Base-by-base conservation (phyloP, 2,888 invertebrate genomes). In the Gnatocerus cornutus region DNA sequence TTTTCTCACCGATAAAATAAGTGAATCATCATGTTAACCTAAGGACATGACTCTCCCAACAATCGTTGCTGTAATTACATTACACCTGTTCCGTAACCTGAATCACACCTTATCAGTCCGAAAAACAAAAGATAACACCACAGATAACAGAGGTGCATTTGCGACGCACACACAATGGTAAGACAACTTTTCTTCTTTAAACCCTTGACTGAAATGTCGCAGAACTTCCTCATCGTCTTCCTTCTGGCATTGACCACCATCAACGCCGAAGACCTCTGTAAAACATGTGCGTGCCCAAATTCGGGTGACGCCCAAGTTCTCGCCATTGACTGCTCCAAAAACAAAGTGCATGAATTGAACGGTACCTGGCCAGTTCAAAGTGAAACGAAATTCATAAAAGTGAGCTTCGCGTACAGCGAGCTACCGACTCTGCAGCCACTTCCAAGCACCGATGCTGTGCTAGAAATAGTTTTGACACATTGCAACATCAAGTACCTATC, bases 381-480 rank as follows among this genome's bases (percentile, higher is more conserved):
- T 43, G 75, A 64, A 3, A 74, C 75, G 7, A 83, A 89, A 61
- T 80, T 87, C 74, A 14, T 59, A 13, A 59, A 13, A 12, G 87
- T 88, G 62, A 87, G 86, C n/a, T 89, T 89, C 80, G 88, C 87
- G 81, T 84, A 87, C 80, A 90, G 89, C 80, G 85, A 86, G 71
- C 86, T 90, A 68, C 83, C 79, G 4, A 86, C 83, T 21, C 9
- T 70, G 14, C 67, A 63, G 39, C 16, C 56, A 13, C 43, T 70
- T 12, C 63, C 70, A 4, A 9, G 6, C 3, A 52, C 63, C 78
- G 0, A 85, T 3, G 86, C 86, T 27, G 82, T 79, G 58, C 82
- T 88, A 5, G 86, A 87, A n/a, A 81, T 90, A 73, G 86, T 84
- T 67, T 87, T 89, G 76, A 86, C 87, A 71, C 84, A 86, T 37